Base-by-base conservation (phyloP, 2,113 vertebrate species). In the Gasterosteus aculeatus region DNA sequence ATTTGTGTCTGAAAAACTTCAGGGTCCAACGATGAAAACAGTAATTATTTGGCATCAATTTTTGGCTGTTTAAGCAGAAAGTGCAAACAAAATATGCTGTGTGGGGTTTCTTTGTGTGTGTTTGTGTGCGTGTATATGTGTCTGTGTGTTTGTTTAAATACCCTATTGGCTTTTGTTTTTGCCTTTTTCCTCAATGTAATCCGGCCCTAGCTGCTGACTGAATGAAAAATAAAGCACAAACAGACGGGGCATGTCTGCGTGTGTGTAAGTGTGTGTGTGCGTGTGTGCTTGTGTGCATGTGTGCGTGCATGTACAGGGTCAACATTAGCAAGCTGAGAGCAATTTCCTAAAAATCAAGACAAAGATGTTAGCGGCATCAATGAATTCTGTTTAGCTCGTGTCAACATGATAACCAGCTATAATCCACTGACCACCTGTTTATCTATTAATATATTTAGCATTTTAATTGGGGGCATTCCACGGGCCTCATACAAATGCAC, bases 1-100 rank as follows among this genome's bases (percentile, higher is more conserved):
- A 90, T 92, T 89, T 88, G 85, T 74, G 87, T 89, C 88, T 89
- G 78, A 83, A 87, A 80, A 53, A 62, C 83, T 76, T 61, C 0
- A 11, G 59, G 56, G 65, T 72, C 59, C 41, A 38, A 4, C 47
- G 67, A 86, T 78, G 65, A 80, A 87, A 84, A 77, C 69, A 77
- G 31, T 60, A 69, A 71, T 66, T 75, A 42, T 69, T 83, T 69
- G 35, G 26, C 78, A 71, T 79, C 85, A 47, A 60, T 73, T 80
- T 75, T 51, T 35, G n/a, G 39, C 26, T 68, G 72, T 85, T 75
- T 75, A 72, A 72, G 73, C 75, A 31, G 10, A 44, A 46, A 53
- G 39, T 78, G 59, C 78, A 78, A 85, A 85, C 33, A 74, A 79
- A 73, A 84, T 38, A 3, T 0, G 0, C 18, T 14, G 56, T 42